Conservation (phyloP, 2,888 invertebrate species). For the Phaedon cochleariae region DNA sequence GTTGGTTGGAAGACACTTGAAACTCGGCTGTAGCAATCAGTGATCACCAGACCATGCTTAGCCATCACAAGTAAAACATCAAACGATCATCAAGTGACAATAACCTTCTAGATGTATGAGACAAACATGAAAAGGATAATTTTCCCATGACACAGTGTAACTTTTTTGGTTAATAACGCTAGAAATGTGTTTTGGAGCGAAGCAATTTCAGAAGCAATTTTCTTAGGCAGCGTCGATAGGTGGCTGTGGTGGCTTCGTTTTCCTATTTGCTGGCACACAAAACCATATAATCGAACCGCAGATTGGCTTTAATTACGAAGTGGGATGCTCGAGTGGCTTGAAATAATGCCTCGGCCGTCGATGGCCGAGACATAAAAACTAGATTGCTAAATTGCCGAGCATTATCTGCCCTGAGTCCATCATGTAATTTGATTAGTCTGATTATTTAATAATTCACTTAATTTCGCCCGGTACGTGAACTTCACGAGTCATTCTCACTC, state of each 20-base stretch:
- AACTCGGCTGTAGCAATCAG: too few species aligned
- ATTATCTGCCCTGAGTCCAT: constrained; percentile 51
- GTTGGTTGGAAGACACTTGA: too few species aligned
- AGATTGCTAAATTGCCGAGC: constrained; percentile 57
- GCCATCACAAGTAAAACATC: too few species aligned
- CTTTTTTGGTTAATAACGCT: too few species aligned
- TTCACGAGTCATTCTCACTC: constrained; percentile 14
- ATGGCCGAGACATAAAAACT: constrained; percentile 49
- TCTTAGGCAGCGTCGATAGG: constrained; percentile 34
- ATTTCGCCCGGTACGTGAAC: constrained; percentile 12
- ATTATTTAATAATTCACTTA: constrained; percentile 54
- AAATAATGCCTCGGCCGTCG: constrained; percentile 38
- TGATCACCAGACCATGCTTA: too few species aligned
- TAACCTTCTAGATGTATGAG: too few species aligned
- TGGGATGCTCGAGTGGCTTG: constrained; percentile 30
- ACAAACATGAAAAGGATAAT: too few species aligned
- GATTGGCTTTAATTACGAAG: constrained; percentile 22
- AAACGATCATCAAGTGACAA: too few species aligned
- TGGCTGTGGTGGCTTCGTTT: constrained; percentile 33
- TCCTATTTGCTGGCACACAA: constrained; percentile 37
- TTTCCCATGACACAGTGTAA: too few species aligned
- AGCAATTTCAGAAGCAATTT: constrained; percentile 14
- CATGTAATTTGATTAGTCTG: constrained; percentile 54
- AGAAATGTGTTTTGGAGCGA: too few species aligned
- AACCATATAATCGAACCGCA: constrained; percentile 33